Evolutionary conservation across 92 coral and sea anemone genomes (phyloP).

Genomic region (Epizoanthus scotinus): DNA sequence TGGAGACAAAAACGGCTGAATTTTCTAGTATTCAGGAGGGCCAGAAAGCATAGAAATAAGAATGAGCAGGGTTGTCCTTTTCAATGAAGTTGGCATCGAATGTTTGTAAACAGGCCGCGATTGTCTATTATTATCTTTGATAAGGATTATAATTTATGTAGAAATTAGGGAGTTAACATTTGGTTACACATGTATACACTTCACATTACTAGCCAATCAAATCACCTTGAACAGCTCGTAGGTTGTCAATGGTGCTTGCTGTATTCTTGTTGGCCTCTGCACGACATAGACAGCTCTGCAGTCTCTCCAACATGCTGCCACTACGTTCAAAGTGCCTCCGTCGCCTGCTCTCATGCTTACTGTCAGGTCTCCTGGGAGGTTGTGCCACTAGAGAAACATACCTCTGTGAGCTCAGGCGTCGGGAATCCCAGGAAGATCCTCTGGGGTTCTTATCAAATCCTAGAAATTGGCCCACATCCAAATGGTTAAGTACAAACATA

Average conservation of each 20-base stretch:
- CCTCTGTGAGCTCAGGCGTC: constrained; percentile 57
- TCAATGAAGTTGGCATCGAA: too few relatives aligned
- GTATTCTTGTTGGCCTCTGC: constrained; percentile 83
- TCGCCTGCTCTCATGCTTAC: constrained; percentile 63
- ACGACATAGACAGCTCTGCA: constrained; percentile 79
- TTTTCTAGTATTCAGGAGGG: too few relatives aligned
- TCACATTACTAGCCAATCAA: not conserved
- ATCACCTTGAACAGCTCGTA: constrained; percentile 77
- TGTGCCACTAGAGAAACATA: constrained; percentile 68
- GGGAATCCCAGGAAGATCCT: constrained; percentile 74
- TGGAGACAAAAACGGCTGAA: too few relatives aligned
- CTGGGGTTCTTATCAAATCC: constrained; percentile 61
- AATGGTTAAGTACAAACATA: not conserved
- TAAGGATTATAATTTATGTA: too few relatives aligned
- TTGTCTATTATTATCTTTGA: too few relatives aligned
- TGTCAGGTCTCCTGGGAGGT: constrained; percentile 69
- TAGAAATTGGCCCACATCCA: not conserved
- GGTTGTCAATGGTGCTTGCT: constrained; percentile 65
- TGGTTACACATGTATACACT: too few relatives aligned
- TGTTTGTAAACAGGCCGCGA: too few relatives aligned
- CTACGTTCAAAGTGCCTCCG: constrained; percentile 76
- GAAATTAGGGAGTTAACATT: too few relatives aligned
- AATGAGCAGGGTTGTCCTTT: too few relatives aligned
- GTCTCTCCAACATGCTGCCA: constrained; percentile 83
- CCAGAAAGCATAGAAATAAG: too few relatives aligned